Evolutionary conservation across 2,797 vertebrate genomes (phyloP), one percentile per base, ranked within the genome.

Genomic region (Tinamus major): DNA sequence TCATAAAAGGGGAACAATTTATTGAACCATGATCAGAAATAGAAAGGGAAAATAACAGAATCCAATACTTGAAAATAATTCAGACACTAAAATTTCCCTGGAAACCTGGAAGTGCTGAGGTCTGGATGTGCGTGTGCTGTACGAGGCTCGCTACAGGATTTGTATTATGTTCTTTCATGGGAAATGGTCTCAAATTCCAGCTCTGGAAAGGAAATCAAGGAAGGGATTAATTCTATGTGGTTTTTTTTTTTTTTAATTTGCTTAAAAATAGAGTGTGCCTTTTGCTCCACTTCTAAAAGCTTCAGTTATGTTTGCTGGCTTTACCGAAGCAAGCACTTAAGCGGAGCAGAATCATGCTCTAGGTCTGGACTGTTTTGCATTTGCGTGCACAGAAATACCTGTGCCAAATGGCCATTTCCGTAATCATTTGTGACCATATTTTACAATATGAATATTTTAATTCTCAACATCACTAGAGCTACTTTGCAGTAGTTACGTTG

Each of bases 271-370:
- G 8, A 53, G 26, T 23, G 14, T 27, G 9, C 23, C 24, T 91
- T 93, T 94, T 88, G 17, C 44, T 87, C 37, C 6, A 19, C 49
- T 92, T 90, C 39, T 75, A 14, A 85, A 92, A 79, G n/a, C 68
- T 93, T 80, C 31, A 26, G 5, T 19, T 89, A 37, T 11, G 33
- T 78, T 91, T 87, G 56, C 26, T 71, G 33, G 44, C 68, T 55
- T 15, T 37, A 48, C 41, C 65, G 69, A 90, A 80, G 49, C 51
- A 74, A 88, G 48, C 16, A 10, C 13, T 76, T 84, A 1, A 27
- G 19, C 63, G 31, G 12, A 88, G 18, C 16, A 46, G 18, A 69
- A 4, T 79, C 63, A 49, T 4, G 6, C 15, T 63, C 16, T 26
- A 49, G 29, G 20, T 76, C 63, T 76, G 31, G 83, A 89, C 37